Evolutionary conservation across 1,140 invertebrate genomes (phyloP), one percentile per base, ranked within the genome.

Genomic region (Pygmarrhopalites habei): DNA sequence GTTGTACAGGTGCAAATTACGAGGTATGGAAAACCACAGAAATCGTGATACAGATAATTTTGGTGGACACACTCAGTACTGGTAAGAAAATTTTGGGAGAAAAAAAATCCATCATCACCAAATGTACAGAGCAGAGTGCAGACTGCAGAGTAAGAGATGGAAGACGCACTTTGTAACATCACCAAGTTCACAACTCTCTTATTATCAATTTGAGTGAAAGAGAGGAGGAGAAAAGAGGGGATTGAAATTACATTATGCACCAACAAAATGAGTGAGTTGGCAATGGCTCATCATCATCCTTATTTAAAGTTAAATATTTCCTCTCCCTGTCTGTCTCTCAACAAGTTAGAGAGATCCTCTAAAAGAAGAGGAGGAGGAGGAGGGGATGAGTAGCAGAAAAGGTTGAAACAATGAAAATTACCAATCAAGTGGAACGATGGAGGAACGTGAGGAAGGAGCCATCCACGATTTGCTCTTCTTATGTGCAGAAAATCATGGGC

Each of bases 11-110:
- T 61, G 64, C 59, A 65, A 65, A 65, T 65, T 65, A 65, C 58
- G 52, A 60, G 39, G 58, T 28, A 56, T 57, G 59, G n/a, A 49
- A 61, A 65, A 65, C 64, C 64, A 46, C 64, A 65, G 43, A 30
- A 60, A 57, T 60, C 64, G 64, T 65, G 64, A 65, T 65, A 39
- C 59, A 61, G 55, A 61, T 59, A 64, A 59, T 52, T 61, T 61
- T 51, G 19, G 39, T 61, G 57, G 58, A 60, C 62, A 15, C 15
- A 35, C 15, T 15, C 15, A 35, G 32, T 35, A 35, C 32, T 35
- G 32, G 15, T 35, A 35, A 7, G 32, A 15, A 35, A 35, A 7
- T 5, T 7, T 15, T 35, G 32, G 15, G 32, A 35, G 32, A 35
- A 35, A 7, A 15, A 15, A 35, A 7, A 35, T 35, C 32, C 15